These are phyloP conservation scores for Alouatta palliata DNA, from an alignment of 2,113 vertebrate species.

Conservation along the genomic window DNA sequence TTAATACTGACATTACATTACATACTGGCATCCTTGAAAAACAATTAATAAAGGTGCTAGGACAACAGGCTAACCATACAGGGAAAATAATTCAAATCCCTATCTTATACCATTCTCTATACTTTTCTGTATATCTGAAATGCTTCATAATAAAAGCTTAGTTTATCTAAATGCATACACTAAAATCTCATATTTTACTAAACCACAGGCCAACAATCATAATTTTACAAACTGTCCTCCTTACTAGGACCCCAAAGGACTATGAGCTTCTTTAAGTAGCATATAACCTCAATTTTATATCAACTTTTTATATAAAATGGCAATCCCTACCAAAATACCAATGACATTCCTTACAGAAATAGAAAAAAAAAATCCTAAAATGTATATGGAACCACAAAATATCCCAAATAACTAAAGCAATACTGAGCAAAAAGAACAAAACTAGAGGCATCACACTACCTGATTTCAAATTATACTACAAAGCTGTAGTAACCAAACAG, in stretches of 20 bases:
- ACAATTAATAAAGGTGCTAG: neutral
- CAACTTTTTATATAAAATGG: neutral
- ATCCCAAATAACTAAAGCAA: neutral
- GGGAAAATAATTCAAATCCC: neutral
- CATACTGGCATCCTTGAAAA: neutral
- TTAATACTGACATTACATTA: no score
- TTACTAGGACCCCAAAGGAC: neutral
- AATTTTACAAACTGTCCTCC: slow-evolving; percentile 23
- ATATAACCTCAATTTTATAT: neutral
- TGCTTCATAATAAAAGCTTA: slow-evolving; percentile 16
- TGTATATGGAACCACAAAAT: neutral
- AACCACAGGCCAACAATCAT: neutral
- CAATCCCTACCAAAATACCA: neutral
- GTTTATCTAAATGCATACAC: neutral
- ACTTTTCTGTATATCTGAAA: neutral
- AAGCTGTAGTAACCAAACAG: neutral
- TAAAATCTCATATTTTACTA: neutral
- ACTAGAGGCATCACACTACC: neutral
- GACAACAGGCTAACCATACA: neutral
- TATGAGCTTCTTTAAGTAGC: neutral
- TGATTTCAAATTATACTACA: neutral
- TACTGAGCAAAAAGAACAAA: neutral
- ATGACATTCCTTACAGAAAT: neutral
- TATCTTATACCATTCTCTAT: neutral
- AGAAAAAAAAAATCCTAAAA: neutral